These are phyloP conservation scores for Stenolophus ochropezus DNA, from an alignment of 2,888 invertebrate species.

Conservation along the genomic window DNA sequence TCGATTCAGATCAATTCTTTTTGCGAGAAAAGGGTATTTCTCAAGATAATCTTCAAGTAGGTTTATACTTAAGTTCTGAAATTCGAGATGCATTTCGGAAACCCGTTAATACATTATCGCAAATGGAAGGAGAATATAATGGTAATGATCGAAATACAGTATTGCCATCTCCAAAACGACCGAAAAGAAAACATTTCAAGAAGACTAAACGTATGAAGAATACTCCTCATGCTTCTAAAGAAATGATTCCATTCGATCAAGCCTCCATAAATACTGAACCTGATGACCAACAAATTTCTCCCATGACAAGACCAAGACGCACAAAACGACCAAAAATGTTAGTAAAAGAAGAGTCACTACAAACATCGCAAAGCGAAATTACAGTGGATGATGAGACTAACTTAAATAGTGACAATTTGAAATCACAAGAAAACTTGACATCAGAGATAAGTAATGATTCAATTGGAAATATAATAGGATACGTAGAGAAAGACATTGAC, in stretches of 20 bases:
- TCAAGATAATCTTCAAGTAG: constrained; percentile 87
- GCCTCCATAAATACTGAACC: constrained; percentile 68
- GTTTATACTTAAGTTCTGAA: constrained; percentile 85
- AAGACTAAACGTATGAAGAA: constrained; percentile 71
- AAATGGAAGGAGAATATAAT: constrained; percentile 73
- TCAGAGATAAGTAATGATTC: constrained; percentile 11
- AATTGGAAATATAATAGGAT: constrained; percentile 51
- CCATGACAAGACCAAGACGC: constrained; percentile 72
- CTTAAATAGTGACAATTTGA: constrained; percentile 35
- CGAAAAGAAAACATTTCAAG: constrained; percentile 74
- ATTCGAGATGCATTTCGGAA: constrained; percentile 86
- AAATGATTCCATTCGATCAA: constrained; percentile 67
- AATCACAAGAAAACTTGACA: constrained; percentile 48
- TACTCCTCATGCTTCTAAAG: constrained; percentile 71
- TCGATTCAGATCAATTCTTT: constrained; percentile 91
- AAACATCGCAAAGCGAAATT: constrained; percentile 43
- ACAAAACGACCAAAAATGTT: constrained; percentile 39
- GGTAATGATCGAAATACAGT: constrained; percentile 67
- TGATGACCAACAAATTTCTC: constrained; percentile 68
- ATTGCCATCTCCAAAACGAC: constrained; percentile 72
- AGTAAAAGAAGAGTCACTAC: constrained; percentile 41
- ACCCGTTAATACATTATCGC: constrained; percentile 80
- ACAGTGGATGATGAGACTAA: constrained; percentile 38
- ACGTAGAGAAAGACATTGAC: constrained; percentile 52
- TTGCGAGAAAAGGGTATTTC: constrained; percentile 88